Base-by-base conservation (phyloP, 2,888 invertebrate species). In the Podabrus alpinus region DNA sequence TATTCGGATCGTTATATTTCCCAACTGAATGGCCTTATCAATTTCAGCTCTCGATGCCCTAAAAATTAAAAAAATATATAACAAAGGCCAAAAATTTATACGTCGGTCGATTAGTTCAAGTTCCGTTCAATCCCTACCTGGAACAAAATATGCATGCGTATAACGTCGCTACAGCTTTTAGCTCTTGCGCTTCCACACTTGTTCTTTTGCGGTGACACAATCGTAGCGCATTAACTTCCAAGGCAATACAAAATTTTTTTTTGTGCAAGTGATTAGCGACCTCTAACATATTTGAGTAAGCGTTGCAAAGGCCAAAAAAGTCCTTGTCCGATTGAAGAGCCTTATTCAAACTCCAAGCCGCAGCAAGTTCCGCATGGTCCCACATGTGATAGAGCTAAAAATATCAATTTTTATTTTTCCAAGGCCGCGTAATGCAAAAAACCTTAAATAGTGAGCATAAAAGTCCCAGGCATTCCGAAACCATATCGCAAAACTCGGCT, bases 341-440 rank as follows among this genome's bases (percentile, higher is more conserved):
- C 74, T 88, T 88, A 69, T 88, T 89, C 62, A 92, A 82, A 17
- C 90, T 87, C 90, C 91, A 90, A 72, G 90, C 87, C 0, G 92
- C 91, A 3, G 91, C 90, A 69, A 92, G 82, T 67, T 87, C 87
- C 0, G 91, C 91, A 68, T 89, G 89, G 11, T 85, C 80, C 81
- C 85, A 85, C 83, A 86, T 84, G 4, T 83, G 80, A 77, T 84
- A 85, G 0, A 78, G 76, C 85, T 85, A 68, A 59, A 66, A 24
- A 29, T 3, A n/a, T 15, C 15, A 9, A 62, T 24, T 11, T 61
- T 17, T 4, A 13, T 61, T 16, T 15, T 13, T 15, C n/a, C 5
- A 15, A 61, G 1, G 3, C 3, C 2, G 9, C 10, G 4, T 16
- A 61, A 61, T 61, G 11, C 16, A 3, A 3, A 9, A 19, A 19